Percentiles rank a stretch among this genome's conserved stretches.
Evolutionary conservation across 1,140 invertebrate genomes (phyloP).

Genomic region (Ceratosolen solmsi): DNA sequence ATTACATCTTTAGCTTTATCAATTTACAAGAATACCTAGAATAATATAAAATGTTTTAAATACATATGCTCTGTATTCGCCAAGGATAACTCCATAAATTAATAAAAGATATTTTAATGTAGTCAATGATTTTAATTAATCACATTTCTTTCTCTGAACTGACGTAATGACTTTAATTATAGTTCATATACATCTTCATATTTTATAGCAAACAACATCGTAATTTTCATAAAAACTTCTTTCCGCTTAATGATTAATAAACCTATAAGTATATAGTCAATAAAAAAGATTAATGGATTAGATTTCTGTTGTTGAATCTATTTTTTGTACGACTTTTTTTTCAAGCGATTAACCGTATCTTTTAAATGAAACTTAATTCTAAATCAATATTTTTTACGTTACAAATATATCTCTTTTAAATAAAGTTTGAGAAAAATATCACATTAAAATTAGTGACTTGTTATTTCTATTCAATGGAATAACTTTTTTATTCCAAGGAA

Average conservation of each 20-base stretch:
- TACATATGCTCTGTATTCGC: too few species aligned
- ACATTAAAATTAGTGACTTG: slow-evolving; percentile 6
- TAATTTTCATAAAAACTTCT: background rate
- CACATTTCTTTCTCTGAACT: background rate
- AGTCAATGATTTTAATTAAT: background rate
- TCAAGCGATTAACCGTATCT: background rate
- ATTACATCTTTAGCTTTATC: too few species aligned
- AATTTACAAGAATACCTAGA: too few species aligned
- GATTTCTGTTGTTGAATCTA: background rate
- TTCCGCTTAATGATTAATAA: background rate
- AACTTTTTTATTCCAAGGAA: slow-evolving; percentile 16
- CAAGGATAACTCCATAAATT: too few species aligned
- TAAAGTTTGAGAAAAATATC: background rate
- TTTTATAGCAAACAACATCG: background rate
- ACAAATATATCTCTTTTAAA: background rate
- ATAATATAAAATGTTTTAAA: too few species aligned
- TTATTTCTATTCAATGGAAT: background rate
- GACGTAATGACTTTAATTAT: background rate
- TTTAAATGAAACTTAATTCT: background rate
- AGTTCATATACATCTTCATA: background rate
- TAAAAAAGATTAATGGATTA: background rate
- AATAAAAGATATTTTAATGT: background rate
- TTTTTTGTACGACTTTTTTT: background rate
- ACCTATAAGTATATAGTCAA: background rate
- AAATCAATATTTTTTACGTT: background rate